Base-by-base conservation (phyloP, 2,113 vertebrate genomes). In the Tor tambroides region DNA sequence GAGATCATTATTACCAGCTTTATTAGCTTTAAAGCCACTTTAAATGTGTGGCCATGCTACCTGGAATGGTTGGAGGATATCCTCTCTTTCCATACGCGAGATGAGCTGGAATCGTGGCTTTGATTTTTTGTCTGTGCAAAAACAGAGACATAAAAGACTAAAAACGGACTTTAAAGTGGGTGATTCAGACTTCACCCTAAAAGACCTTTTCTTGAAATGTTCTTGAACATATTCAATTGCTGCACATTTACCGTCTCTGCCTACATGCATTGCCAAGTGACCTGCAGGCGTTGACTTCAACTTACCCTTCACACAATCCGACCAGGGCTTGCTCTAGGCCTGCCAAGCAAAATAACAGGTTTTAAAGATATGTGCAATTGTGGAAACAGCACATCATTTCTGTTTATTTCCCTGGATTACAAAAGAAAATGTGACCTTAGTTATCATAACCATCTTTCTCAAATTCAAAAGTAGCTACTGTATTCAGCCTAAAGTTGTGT, bases 31-130 rank as follows among this genome's bases (percentile, higher is more conserved):
- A 59, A 59, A 59, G 54, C 54, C 54, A 23, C 6, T 38, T 23
- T 26, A 77, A 49, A 46, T 4, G n/a, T 78, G 23, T 51, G 84
- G 59, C 15, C 19, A 59, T 72, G 56, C n/a, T 96, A 98, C 98
- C 97, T 96, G 98, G 98, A 89, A 99, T 96, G 12, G 95, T 96
- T 0, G 97, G 98, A 0, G 97, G 97, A 14, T 96, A 98, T 72
- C 98, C 98, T 92, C 97, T 92, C 89, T 99, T 99, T 89, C 98
- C 98, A 10, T 99, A 99, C n/a, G 96, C 98, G 84, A 99, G 91
- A 87, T 98, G 96, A 92, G 97, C 93, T 67, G 98, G 98, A 88
- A 99, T 98, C 87, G 95, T 95, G 86, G 96, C 95, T 94, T 96
- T 97, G 87, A 98, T 95, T 95, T 99, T 99, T 94, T 98, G 97